These are phyloP conservation scores for Oophaga pumilio DNA, from an alignment of 2,113 vertebrate species.

Conservation along the genomic window DNA sequence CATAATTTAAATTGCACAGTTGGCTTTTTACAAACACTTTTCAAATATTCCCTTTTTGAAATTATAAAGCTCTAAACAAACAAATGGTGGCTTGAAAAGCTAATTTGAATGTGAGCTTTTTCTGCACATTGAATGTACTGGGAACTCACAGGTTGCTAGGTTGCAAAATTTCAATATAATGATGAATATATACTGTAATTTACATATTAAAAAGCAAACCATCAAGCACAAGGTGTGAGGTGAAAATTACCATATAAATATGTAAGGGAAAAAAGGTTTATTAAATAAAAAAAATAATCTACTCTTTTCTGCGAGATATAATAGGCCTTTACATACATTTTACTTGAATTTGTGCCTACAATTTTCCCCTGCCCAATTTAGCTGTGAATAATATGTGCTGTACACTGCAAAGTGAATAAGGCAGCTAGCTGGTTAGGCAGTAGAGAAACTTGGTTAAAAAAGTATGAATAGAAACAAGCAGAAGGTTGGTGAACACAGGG, in stretches of 20 bases:
- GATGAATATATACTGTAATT: conserved; percentile 59
- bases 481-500: background rate
- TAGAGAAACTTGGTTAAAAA: background rate
- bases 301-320: conserved; percentile 45
- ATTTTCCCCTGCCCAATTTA: conserved; percentile 4
- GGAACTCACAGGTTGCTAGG: conserved; percentile 54
- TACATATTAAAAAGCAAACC: conserved; percentile 59
- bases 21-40: conserved; percentile 44
- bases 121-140: conserved; percentile 22
- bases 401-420: conserved; percentile 18
- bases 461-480: background rate
- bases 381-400: conserved; percentile 1
- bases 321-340: conserved; percentile 44
- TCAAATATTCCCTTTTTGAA: conserved; percentile 43
- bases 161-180: conserved; percentile 60
- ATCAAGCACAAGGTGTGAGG: conserved; percentile 56
- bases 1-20: conserved; percentile 48
- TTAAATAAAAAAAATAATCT: conserved; percentile 53
- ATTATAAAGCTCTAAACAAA: conserved; percentile 53
- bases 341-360: conserved; percentile 20
- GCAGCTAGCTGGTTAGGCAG: background rate
- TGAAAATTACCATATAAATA: conserved; percentile 60
- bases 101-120: conserved; percentile 50
- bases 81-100: conserved; percentile 56
- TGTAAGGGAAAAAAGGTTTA: conserved; percentile 55